Conservation (phyloP, 1,140 invertebrate species). For the Homarus americanus region DNA sequence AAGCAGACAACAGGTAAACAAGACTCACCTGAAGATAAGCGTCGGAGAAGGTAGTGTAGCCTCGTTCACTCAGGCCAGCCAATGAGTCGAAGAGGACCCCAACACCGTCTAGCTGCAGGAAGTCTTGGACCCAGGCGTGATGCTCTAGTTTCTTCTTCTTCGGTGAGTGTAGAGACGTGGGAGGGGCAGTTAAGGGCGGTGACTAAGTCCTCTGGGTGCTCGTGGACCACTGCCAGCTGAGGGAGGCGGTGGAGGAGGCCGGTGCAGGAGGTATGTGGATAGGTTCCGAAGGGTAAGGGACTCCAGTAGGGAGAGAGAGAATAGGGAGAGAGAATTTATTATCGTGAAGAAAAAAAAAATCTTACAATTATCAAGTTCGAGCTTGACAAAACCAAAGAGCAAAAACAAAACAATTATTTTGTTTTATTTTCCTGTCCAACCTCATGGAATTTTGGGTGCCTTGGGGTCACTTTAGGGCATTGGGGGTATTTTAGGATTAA, state of each 20-base stretch:
- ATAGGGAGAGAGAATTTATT: too few relatives aligned
- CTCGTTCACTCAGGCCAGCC: constrained; percentile 13
- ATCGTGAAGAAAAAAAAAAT: too few relatives aligned
- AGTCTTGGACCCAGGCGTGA: constrained; percentile 10
- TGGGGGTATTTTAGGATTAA: too few relatives aligned
- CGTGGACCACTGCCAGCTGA: constrained; percentile 19
- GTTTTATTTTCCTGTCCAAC: too few relatives aligned
- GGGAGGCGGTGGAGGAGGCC: constrained; percentile 13
- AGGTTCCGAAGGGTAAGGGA: too few relatives aligned
- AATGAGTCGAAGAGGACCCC: constrained; percentile 28
- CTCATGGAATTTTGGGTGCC: too few relatives aligned
- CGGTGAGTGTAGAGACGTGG: constrained; percentile 22
- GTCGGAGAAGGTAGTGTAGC: constrained; percentile 9
- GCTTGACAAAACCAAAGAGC: too few relatives aligned
- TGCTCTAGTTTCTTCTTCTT: neutral
- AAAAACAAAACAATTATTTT: too few relatives aligned
- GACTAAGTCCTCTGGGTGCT: constrained; percentile 21
- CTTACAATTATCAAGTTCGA: too few relatives aligned
- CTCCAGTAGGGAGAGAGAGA: too few relatives aligned
- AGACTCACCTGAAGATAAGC: constrained; percentile 29
- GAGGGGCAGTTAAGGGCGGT: neutral
- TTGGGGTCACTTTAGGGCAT: too few relatives aligned
- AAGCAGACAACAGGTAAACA: too few relatives aligned
- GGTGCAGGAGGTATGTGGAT: neutral
- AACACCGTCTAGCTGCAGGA: constrained; percentile 21